Evolutionary conservation across 1,140 invertebrate species (phyloP), one percentile per base, ranked within the genome.

Genomic region (Rhyzopertha dominica): DNA sequence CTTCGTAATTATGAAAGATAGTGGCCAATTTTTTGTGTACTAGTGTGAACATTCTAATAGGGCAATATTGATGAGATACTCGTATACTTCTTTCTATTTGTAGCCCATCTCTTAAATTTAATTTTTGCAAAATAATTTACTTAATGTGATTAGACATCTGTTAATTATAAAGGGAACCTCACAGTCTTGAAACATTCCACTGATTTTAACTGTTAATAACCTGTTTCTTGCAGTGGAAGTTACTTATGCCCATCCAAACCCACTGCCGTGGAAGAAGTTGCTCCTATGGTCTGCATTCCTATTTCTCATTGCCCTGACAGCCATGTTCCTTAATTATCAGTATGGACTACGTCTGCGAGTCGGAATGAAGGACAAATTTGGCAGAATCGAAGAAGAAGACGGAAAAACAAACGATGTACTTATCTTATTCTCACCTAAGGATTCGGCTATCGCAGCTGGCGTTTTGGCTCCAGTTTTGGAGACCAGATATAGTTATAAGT

Each of bases 381-480:
- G 55, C 9, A 32, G 22, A 14, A 3, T 62, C 9, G 63, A 67
- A 50, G 53, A 58, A 14, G 45, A 57, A 7, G 62, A 65, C 47
- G 63, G 60, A 1, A 69, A 69, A 50, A 44, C 47, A 3, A 54
- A 53, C 18, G 66, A 67, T 20, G 62, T 61, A 5, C 32, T 67
- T 16, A 47, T 69, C 9, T 51, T 59, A 30, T 66, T 60, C 49
- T 51, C 61, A 1, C 36, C 46, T 9, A 58, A 61, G 19, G 65
- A 69, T 47, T 36, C 57, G 3, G 57, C 61, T 25, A 36, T 65
- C n/a, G 57, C 56, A 13, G 18, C 61, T 10, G 62, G 61, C 4
- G 51, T 59, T 1, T 40, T 67, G 34, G n/a, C 63, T 4, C 55
- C 65, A 16, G 59, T 51, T n/a, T 50, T 69, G 37, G 58, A 67